A percentile compares a stretch with the other conserved stretches of the same genome.
Conservation (phyloP, 2,113 vertebrate species). For the Montifringilla adamsi region DNA sequence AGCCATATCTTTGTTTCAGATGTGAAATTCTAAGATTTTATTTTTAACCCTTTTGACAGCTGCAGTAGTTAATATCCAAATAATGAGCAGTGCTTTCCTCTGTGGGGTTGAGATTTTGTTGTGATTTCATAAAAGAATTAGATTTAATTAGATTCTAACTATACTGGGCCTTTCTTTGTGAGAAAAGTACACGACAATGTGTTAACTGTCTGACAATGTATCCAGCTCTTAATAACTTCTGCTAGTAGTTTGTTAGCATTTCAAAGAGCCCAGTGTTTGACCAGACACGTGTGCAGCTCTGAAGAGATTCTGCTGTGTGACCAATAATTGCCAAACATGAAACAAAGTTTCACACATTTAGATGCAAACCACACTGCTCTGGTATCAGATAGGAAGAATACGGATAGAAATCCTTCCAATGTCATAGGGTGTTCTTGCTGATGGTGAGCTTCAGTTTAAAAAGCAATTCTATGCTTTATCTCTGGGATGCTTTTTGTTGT, state of each 20-base stretch:
- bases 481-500: background rate
- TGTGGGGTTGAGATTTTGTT: background rate
- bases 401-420: background rate
- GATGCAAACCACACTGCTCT: background rate
- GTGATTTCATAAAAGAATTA: background rate
- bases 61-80: background rate
- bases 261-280: background rate
- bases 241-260: background rate
- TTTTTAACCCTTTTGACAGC: slow-evolving; percentile 20
- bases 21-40: background rate
- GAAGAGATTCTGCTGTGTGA: background rate
- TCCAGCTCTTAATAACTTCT: background rate
- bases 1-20: background rate
- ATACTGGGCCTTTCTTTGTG: background rate
- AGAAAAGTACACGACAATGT: background rate
- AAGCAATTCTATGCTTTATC: background rate
- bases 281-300: background rate
- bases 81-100: background rate
- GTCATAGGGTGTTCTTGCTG: background rate
- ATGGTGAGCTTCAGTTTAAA: background rate
- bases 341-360: background rate
- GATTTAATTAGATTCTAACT: slow-evolving; percentile 15
- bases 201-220: background rate
- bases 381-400: background rate
- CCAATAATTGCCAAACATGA: background rate